These are phyloP conservation scores for Parnassius smintheus DNA, from an alignment of 2,888 invertebrate genomes.

Conservation along the genomic window DNA sequence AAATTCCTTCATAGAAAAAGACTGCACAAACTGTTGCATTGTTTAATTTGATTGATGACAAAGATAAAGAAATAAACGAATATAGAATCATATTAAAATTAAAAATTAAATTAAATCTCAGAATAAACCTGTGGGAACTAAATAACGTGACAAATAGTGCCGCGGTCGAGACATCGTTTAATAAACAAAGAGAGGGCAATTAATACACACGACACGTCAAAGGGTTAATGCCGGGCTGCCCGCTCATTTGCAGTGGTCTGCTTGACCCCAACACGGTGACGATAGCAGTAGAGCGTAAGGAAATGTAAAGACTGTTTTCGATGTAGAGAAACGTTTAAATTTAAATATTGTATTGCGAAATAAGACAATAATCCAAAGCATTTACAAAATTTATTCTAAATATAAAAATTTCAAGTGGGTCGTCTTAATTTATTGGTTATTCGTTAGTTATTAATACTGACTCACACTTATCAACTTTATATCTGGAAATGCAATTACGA, in stretches of 20 bases:
- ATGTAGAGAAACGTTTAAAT: not conserved
- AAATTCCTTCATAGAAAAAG: too few species aligned
- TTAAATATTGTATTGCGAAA: too few species aligned
- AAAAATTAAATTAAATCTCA: slow-evolving; percentile 17
- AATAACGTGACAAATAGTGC: slow-evolving; percentile 59
- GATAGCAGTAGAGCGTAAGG: not conserved
- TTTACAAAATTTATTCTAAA: too few species aligned
- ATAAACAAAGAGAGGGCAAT: slow-evolving; percentile 67
- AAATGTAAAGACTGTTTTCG: not conserved
- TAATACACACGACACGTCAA: slow-evolving; percentile 73
- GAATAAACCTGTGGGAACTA: slow-evolving; percentile 60
- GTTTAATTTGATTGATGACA: too few species aligned
- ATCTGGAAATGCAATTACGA: too few species aligned
- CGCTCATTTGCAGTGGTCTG: slow-evolving; percentile 29
- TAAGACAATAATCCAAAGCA: too few species aligned
- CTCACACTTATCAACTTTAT: too few species aligned
- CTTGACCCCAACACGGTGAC: slow-evolving; percentile 21
- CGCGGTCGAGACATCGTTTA: slow-evolving; percentile 59
- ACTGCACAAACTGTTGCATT: too few species aligned
- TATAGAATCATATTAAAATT: not conserved
- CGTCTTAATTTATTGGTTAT: too few species aligned
- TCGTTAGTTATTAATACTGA: too few species aligned
- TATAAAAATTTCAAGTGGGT: too few species aligned
- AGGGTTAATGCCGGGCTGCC: slow-evolving; percentile 67
- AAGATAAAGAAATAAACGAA: not conserved